These are phyloP conservation scores for Tyto alba DNA, from an alignment of 2,113 vertebrate genomes.

Conservation along the genomic window DNA sequence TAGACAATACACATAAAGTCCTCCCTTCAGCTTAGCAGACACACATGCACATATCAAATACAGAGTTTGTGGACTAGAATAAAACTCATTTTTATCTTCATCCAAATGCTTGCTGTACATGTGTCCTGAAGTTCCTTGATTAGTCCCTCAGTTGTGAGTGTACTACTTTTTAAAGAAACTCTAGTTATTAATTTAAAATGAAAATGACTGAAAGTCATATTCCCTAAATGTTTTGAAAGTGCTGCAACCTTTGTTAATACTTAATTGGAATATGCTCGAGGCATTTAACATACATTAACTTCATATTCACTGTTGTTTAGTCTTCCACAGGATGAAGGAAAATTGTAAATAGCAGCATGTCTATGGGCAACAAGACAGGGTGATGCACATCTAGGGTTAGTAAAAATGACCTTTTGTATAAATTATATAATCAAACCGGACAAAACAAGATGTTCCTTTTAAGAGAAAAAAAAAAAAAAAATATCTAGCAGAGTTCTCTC, in stretches of 20 bases:
- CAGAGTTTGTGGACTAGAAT: not conserved
- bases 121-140: conserved; percentile 2
- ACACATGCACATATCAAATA: not conserved
- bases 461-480: not conserved
- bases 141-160: not conserved
- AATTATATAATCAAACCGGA: conserved; percentile 1
- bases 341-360: conserved; percentile 55
- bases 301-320: conserved; percentile 43
- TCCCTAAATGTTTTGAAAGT: conserved; percentile 60
- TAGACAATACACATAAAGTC: not conserved
- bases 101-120: not conserved
- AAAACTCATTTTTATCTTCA: not conserved
- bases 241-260: conserved; percentile 49
- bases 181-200: conserved; percentile 62
- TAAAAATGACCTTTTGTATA: conserved; percentile 53
- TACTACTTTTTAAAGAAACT: conserved; percentile 34
- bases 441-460: not conserved
- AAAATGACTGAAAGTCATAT: conserved; percentile 61
- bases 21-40: not conserved
- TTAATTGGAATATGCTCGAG: conserved; percentile 52
- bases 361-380: conserved; percentile 17
- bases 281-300: conserved; percentile 58
- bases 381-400: conserved; percentile 41
- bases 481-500: not conserved
- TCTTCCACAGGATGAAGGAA: conserved; percentile 54